These are phyloP conservation scores for Ctena decussata DNA, from an alignment of 2,888 invertebrate species.

Conservation along the genomic window DNA sequence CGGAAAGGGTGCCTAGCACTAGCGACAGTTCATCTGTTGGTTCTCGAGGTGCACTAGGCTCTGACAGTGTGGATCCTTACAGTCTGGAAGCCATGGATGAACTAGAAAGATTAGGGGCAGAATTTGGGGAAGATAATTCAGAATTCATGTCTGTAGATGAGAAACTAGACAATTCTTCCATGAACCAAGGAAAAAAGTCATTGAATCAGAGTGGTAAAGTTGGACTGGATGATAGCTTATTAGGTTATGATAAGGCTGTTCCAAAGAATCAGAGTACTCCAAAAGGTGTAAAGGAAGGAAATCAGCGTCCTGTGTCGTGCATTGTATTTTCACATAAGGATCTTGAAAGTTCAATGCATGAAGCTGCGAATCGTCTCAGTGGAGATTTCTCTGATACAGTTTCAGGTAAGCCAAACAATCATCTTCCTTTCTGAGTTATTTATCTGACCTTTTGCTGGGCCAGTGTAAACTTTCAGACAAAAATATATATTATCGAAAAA, in stretches of 20 bases:
- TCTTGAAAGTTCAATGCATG: constrained; percentile 58
- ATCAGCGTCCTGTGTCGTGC: constrained; percentile 77
- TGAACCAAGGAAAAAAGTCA: constrained; percentile 1
- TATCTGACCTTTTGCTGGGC: no score
- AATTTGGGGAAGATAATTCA: constrained; percentile 63
- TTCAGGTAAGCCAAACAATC: background rate
- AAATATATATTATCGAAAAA: no score
- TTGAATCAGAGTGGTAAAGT: constrained; percentile 15
- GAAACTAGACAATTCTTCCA: constrained; percentile 3
- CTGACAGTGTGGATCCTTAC: constrained; percentile 77
- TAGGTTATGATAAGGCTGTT: background rate
- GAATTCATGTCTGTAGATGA: constrained; percentile 63
- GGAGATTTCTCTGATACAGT: constrained; percentile 69
- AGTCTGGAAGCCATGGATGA: constrained; percentile 85
- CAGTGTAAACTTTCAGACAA: no score
- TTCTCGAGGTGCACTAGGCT: constrained; percentile 38
- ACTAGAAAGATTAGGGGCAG: constrained; percentile 80
- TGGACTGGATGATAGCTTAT: constrained; percentile 46
- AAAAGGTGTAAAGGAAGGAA: constrained; percentile 35
- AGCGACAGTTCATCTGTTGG: constrained; percentile 57
- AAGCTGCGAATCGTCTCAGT: constrained; percentile 72
- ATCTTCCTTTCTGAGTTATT: no score
- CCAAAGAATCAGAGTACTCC: constrained; percentile 66
- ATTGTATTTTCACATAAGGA: constrained; percentile 71
- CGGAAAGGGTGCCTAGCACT: background rate